Conservation (phyloP, 2,113 vertebrate genomes). For the Suncus etruscus region DNA sequence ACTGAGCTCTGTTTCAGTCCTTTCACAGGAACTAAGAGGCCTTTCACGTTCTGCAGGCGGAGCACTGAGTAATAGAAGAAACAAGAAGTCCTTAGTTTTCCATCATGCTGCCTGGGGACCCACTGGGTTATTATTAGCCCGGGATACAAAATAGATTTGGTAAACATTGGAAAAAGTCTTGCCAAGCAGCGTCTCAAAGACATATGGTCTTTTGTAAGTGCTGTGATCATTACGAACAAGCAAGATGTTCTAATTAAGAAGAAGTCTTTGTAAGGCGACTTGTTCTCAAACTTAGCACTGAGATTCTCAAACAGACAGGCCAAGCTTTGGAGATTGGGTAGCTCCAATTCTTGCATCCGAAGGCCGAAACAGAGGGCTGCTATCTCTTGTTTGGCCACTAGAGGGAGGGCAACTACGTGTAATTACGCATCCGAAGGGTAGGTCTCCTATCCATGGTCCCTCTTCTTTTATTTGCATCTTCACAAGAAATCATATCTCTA, state of each 20-base stretch:
- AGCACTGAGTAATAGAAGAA: constrained; percentile 81
- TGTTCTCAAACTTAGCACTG: constrained; percentile 65
- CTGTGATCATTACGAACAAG: not conserved
- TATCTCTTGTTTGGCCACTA: constrained; percentile 84
- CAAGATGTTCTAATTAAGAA: constrained; percentile 63
- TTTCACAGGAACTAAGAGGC: constrained; percentile 85
- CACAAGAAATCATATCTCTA: not conserved
- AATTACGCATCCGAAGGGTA: constrained; percentile 68
- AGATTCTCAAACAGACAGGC: constrained; percentile 57
- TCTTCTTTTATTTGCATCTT: not conserved
- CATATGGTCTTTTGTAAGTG: constrained; percentile 83
- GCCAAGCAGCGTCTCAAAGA: constrained; percentile 80
- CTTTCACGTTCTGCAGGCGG: constrained; percentile 85
- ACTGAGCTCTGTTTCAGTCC: constrained; percentile 82
- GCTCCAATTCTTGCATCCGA: not conserved
- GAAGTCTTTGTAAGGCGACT: constrained; percentile 65
- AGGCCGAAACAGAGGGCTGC: constrained; percentile 57
- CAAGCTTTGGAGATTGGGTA: constrained; percentile 48
- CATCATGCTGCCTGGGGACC: constrained; percentile 76
- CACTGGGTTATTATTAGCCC: constrained; percentile 87
- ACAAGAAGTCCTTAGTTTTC: constrained; percentile 86
- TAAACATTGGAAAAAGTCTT: constrained; percentile 87
- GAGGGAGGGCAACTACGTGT: constrained; percentile 90
- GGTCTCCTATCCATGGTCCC: accelerated
- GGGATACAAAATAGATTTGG: constrained; percentile 86